Base-by-base conservation (phyloP, 1,140 invertebrate species). In the Nephotettix cincticeps region DNA sequence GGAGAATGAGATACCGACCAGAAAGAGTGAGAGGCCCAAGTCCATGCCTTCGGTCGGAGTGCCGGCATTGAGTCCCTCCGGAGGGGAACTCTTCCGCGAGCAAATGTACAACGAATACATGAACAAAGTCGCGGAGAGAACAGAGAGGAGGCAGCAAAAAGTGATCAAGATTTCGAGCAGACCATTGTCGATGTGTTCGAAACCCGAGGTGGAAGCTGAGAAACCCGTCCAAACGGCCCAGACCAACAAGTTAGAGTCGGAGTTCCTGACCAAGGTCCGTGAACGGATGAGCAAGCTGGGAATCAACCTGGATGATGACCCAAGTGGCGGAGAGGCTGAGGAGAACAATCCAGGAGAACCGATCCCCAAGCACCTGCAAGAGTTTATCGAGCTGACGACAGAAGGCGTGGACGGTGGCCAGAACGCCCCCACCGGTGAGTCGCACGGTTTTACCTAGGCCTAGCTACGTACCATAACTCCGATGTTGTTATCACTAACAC, bases 31-130 rank as follows among this genome's bases (percentile, higher is more conserved):
- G 51, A 69, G 75, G 56, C 77, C 79, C 0, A 77, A 77, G 69
- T 76, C 78, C 0, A 67, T 76, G 82, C 82, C 56, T 83, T 80
- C 30, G 83, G 84, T 69, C 83, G 85, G 21, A 32, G 69, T 32
- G 54, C 69, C 32, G 1, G 21, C 43, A 1, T n/a, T 21, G 40
- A 25, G 43, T 83, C 82, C 51, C 84, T 80, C 36, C 83, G 84
- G 71, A 83, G 85, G 23, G 23, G 91, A 93, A 79, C 84, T 86
- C 40, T 87, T 93, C 76, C 84, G 91, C 9, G 86, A 89, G 71
- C 84, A 87, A 78, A 93, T 94, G 91, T 93, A 91, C 77, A 85
- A 90, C 71, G 93, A 94, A 79, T 94, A 93, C 80, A 86, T 92
- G 78, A 83, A 86, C 75, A 90, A 93, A 82, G 88, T 94, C 64